Evolutionary conservation across 1,140 invertebrate genomes (phyloP).

Genomic region (Globodera ellingtonae): DNA sequence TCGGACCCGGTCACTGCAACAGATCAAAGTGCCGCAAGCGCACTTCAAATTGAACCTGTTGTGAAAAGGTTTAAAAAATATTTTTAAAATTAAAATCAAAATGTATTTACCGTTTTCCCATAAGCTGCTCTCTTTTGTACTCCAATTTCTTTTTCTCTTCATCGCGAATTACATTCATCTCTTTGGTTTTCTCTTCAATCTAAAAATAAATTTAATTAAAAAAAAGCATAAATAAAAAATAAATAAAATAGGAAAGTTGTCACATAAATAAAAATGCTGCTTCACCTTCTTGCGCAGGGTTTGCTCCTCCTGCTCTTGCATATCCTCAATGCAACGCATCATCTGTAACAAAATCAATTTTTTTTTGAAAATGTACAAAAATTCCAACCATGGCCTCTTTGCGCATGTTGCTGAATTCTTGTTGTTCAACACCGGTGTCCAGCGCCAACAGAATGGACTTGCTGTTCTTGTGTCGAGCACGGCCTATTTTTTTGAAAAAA

Average conservation of each 20-base stretch:
- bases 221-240: too few species aligned
- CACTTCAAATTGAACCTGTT: not conserved
- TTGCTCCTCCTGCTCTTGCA: constrained; percentile 26
- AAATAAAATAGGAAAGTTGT: too few species aligned
- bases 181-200: constrained; percentile 19
- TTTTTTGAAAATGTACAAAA: not conserved
- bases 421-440: constrained; percentile 33
- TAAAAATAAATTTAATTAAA: not conserved
- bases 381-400: constrained; percentile 40
- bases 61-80: constrained; percentile 15
- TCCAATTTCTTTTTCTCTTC: constrained; percentile 9
- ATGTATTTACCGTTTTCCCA: constrained; percentile 10
- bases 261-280: not conserved
- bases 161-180: not conserved
- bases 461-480: constrained; percentile 45
- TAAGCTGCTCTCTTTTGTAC: constrained; percentile 1
- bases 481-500: constrained; percentile 31
- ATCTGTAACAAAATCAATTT: constrained; percentile 10
- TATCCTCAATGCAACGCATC: constrained; percentile 31
- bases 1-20: constrained; percentile 34
- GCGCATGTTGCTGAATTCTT: constrained; percentile 50
- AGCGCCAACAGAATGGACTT: constrained; percentile 44
- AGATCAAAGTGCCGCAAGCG: constrained; percentile 35
- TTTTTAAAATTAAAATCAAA: constrained; percentile 24
- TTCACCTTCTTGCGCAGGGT: constrained; percentile 3